phyloP scores from a whole-genome alignment of 2,797 vertebrate genomes.

The Parauchenoglanis ngamensis region DNA sequence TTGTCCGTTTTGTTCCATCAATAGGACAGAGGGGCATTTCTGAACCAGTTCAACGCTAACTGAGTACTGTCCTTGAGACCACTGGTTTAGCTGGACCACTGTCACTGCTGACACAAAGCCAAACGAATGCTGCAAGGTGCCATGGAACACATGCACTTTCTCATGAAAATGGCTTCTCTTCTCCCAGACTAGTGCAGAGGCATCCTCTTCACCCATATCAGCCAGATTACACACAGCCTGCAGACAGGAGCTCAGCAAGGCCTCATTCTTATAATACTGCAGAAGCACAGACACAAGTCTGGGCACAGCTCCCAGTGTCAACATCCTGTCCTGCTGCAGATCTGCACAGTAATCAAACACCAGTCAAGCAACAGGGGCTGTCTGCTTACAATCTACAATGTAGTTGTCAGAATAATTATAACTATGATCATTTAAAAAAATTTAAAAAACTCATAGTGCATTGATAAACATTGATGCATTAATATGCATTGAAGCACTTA shows the following conservation, averaged over 20 bases:
- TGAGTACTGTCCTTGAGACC: constrained; percentile 65
- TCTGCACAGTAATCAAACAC: constrained; percentile 62
- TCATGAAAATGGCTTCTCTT: constrained; percentile 56
- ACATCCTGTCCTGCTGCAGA: constrained; percentile 79
- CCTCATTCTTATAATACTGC: constrained; percentile 72
- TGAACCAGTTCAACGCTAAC: constrained; percentile 73
- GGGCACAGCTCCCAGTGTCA: constrained; percentile 78
- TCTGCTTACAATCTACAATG: neutral
- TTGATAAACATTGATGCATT: neutral
- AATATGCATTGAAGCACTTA: neutral
- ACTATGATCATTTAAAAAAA: neutral
- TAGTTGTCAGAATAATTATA: neutral
- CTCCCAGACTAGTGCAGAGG: constrained; percentile 71
- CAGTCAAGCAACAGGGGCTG: neutral
- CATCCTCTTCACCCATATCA: constrained; percentile 72
- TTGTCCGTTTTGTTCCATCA: constrained; percentile 63
- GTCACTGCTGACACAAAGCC: constrained; percentile 69
- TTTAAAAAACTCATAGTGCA: neutral
- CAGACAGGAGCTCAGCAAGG: constrained; percentile 78
- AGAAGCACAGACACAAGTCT: constrained; percentile 79
- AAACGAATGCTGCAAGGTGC: constrained; percentile 61
- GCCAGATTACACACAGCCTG: constrained; percentile 84
- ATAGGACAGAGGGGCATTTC: constrained; percentile 71
- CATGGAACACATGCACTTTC: constrained; percentile 67
- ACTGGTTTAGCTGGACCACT: constrained; percentile 66